Conservation (phyloP, 2,797 vertebrate species). For the Loris lydekkerianus region DNA sequence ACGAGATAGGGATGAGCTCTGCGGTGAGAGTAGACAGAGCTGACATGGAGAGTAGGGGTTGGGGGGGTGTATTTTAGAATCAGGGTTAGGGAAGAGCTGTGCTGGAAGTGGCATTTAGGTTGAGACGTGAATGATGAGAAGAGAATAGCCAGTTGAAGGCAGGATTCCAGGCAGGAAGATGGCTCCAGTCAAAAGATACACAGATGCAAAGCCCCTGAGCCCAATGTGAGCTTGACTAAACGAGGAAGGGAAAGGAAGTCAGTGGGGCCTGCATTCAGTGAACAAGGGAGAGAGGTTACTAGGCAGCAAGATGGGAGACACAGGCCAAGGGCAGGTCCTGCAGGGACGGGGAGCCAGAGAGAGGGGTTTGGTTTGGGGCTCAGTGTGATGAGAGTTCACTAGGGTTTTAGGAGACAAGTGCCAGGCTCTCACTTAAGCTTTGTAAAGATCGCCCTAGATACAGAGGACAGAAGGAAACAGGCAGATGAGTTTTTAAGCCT, state of each 20-base stretch:
- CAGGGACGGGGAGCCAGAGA: rapidly evolving
- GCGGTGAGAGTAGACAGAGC: neutral
- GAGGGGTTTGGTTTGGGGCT: neutral
- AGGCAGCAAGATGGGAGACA: neutral
- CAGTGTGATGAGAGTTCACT: neutral
- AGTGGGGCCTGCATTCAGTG: neutral
- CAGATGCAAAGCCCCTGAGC: neutral
- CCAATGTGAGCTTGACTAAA: neutral
- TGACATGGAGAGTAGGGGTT: neutral
- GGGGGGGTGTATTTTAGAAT: neutral
- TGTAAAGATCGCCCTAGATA: neutral
- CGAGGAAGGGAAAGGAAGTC: neutral
- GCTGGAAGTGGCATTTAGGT: neutral
- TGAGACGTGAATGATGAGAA: neutral
- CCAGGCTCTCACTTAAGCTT: neutral
- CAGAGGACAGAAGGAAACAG: neutral
- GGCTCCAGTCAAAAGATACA: rapidly evolving
- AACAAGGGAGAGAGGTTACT: neutral
- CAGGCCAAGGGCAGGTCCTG: neutral
- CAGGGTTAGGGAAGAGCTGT: neutral
- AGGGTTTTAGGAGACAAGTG: neutral
- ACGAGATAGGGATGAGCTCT: neutral
- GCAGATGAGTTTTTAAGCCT: neutral
- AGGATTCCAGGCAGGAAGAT: neutral
- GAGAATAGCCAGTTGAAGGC: neutral